These are phyloP conservation scores for Amblyopsis rosae DNA, from an alignment of 2,113 vertebrate species.

Conservation along the genomic window DNA sequence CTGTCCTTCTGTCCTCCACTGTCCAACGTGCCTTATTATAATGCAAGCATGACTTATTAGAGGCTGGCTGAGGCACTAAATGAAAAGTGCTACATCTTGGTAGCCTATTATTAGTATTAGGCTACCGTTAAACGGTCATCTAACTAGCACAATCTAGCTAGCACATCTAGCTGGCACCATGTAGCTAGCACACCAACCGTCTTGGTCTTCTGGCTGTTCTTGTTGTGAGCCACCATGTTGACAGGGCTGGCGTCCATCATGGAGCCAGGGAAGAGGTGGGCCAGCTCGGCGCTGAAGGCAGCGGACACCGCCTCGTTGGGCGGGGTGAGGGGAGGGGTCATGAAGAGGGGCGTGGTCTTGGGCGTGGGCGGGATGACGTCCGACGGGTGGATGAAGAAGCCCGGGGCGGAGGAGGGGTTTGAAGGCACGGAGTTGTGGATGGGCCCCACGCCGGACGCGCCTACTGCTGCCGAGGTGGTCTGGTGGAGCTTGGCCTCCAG, in stretches of 20 bases:
- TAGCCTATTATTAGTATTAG: too few relatives aligned
- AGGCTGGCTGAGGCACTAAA: too few relatives aligned
- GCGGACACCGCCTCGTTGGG: conserved; percentile 96
- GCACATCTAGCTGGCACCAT: neutral
- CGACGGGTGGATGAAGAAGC: conserved; percentile 97
- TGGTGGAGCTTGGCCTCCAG: conserved; percentile 98
- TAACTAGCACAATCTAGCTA: neutral
- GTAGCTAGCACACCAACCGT: conserved; percentile 78
- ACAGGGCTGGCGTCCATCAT: conserved; percentile 92
- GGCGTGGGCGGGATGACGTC: conserved; percentile 98
- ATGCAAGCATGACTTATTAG: too few relatives aligned
- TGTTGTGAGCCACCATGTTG: conserved; percentile 90
- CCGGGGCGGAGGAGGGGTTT: conserved; percentile 88
- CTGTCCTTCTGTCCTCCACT: too few relatives aligned
- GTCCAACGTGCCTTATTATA: too few relatives aligned
- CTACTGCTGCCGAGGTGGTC: conserved; percentile 88
- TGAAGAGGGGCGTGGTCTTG: conserved; percentile 98
- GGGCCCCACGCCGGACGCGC: conserved; percentile 85
- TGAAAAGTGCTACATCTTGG: too few relatives aligned
- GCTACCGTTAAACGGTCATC: too few relatives aligned
- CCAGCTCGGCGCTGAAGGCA: conserved; percentile 94
- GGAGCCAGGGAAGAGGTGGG: conserved; percentile 94
- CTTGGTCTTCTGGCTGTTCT: conserved; percentile 90
- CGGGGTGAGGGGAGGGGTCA: conserved; percentile 97
- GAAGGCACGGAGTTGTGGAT: conserved; percentile 96